Evolutionary conservation across 2,113 vertebrate genomes (phyloP).

Genomic region (Pseudorhombus dupliciocellatus): DNA sequence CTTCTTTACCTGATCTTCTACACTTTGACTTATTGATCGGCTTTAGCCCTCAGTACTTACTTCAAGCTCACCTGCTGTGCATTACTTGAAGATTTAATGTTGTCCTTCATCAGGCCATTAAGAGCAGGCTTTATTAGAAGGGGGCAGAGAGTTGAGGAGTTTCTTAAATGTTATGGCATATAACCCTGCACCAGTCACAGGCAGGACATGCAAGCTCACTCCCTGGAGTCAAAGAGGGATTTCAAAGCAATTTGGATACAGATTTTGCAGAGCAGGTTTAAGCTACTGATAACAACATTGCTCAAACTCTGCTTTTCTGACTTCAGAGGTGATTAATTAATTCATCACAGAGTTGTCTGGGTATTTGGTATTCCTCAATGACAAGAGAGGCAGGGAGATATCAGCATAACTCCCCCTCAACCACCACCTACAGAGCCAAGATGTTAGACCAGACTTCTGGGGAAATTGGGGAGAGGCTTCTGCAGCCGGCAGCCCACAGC

Average conservation of each 20-base stretch:
- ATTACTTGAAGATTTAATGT: too few relatives aligned
- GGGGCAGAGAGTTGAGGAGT: too few relatives aligned
- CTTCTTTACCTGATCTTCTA: not conserved
- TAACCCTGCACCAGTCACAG: too few relatives aligned
- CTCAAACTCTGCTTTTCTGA: not conserved
- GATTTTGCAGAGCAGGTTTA: not conserved
- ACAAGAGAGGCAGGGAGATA: constrained; percentile 17
- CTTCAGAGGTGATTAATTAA: constrained; percentile 35
- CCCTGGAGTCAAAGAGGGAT: not conserved
- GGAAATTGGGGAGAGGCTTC: constrained; percentile 17
- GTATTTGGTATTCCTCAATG: constrained; percentile 8
- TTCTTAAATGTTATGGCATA: too few relatives aligned
- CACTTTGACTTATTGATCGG: not conserved
- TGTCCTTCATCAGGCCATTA: too few relatives aligned
- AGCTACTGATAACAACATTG: constrained; percentile 3
- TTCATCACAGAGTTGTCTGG: constrained; percentile 22
- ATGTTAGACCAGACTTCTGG: constrained; percentile 36
- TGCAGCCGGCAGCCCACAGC: not conserved
- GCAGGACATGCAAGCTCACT: too few relatives aligned
- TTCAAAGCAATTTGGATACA: not conserved
- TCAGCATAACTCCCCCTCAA: constrained; percentile 4
- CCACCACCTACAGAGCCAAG: constrained; percentile 32
- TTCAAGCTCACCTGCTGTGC: too few relatives aligned
- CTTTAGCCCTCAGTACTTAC: too few relatives aligned
- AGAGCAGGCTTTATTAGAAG: too few relatives aligned